A percentile compares a stretch with the other conserved stretches of the same genome.
Evolutionary conservation across 2,113 vertebrate species (phyloP).

Genomic region (Trachemys scripta): DNA sequence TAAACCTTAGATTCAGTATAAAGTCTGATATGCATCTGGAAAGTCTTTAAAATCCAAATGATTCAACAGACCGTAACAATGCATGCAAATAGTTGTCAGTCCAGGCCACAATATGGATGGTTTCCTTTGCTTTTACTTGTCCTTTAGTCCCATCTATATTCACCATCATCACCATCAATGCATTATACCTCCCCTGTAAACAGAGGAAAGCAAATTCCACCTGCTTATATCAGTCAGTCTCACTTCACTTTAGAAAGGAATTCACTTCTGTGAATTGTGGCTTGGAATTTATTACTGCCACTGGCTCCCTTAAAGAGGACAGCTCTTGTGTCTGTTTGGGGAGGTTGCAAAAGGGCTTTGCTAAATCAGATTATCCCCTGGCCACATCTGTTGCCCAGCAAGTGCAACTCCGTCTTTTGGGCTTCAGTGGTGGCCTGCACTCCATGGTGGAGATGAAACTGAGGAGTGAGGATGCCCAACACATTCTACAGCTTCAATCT

Average conservation of each 20-base stretch:
- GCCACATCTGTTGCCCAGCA: background rate
- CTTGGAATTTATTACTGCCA: background rate
- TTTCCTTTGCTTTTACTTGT: background rate
- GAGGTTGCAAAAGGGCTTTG: background rate
- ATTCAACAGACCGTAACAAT: background rate
- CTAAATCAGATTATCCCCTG: background rate
- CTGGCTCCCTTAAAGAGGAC: background rate
- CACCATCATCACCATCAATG: background rate
- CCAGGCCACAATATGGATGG: background rate
- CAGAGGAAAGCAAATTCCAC: background rate
- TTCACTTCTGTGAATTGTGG: background rate
- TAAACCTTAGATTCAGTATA: background rate
- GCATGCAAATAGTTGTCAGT: background rate
- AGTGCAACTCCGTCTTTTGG: fast-evolving
- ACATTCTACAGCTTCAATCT: background rate
- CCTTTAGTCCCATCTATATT: background rate
- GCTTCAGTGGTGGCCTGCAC: fast-evolving
- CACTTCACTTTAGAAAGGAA: background rate
- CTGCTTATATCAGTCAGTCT: background rate
- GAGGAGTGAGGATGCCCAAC: background rate
- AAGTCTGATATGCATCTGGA: background rate
- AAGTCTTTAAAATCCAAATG: background rate
- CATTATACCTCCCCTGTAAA: background rate
- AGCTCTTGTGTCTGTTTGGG: background rate
- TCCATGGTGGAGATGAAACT: background rate